These are phyloP conservation scores for Anisognathus igniventris DNA, from an alignment of 2,797 vertebrate genomes.

Conservation along the genomic window DNA sequence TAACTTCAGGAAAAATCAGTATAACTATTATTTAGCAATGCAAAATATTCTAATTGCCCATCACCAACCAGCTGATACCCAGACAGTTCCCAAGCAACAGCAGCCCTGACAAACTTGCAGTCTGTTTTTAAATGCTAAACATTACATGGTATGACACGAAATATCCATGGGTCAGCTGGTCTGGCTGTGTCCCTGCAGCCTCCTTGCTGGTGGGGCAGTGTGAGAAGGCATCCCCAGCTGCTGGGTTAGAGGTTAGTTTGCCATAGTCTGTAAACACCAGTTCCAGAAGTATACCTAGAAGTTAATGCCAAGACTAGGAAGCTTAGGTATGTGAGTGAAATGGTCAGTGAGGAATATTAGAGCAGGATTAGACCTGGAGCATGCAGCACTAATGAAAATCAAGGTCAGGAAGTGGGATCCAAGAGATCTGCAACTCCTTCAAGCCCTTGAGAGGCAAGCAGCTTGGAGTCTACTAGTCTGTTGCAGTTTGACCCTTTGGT, in stretches of 20 bases:
- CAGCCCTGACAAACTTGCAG: not conserved
- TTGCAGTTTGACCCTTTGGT: not conserved
- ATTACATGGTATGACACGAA: fast-evolving
- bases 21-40: not conserved
- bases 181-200: not conserved
- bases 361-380: not conserved
- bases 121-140: not conserved
- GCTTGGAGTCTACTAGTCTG: not conserved
- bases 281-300: not conserved
- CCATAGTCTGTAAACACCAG: not conserved
- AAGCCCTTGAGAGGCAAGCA: not conserved
- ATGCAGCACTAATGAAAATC: not conserved
- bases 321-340: not conserved
- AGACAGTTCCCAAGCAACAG: not conserved
- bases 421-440: fast-evolving
- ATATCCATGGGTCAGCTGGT: not conserved
- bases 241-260: not conserved
- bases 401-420: not conserved
- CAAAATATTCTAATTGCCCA: not conserved
- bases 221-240: not conserved
- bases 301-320: not conserved
- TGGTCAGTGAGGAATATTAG: not conserved
- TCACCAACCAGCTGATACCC: not conserved
- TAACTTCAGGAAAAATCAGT: not conserved
- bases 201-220: fast-evolving